Evolutionary conservation across 2,888 invertebrate species (phyloP), one percentile per base, ranked within the genome.

Genomic region (Blastobasis lacticolella): DNA sequence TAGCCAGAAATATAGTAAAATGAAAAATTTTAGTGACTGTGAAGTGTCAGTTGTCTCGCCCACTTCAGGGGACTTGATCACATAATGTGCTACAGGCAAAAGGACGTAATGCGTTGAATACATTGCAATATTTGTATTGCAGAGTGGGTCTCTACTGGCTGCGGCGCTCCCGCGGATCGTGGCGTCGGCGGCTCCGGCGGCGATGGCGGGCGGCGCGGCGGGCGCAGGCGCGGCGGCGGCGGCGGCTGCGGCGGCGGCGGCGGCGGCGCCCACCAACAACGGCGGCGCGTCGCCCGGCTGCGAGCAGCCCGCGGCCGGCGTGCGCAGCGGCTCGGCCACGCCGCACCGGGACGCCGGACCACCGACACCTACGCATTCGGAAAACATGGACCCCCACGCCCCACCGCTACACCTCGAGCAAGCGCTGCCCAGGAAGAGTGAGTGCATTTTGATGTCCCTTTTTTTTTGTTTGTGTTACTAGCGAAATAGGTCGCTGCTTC

Each of bases 141-240:
- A 89, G 80, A 91, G 90, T 59, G 92, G 91, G 36, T 92, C 92
- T 45, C 78, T 93, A 52, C 76, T 93, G 66, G 92, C 92, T 55
- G 91, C 91, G 60, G 93, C 93, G 54, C 75, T 93, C 75, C 92
- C 92, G 43, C 90, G 92, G 52, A 89, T 91, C 63, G 92, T 91
- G 59, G 60, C 65, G n/a, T 3, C 23, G 23, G 93, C 93, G 54
- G 75, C 93, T 75, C 92, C 92, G 43, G 90, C 92, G 52, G 89
- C 91, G 63, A 92, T 91, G 58, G 60, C 65, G 10, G 53, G 55
- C 45, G 53, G 65, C 54, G 53, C 63, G 57, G 47, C 72, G 67
- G 58, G 71, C 67, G 63, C 74, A 72, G 54, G 76, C 74, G 49
- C 67, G 58, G 50, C 51, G 47, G 61, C 73, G 42, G 58, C 67